Evolutionary conservation across 2,113 vertebrate species (phyloP).

Genomic region (Cynoglossus semilaevis): DNA sequence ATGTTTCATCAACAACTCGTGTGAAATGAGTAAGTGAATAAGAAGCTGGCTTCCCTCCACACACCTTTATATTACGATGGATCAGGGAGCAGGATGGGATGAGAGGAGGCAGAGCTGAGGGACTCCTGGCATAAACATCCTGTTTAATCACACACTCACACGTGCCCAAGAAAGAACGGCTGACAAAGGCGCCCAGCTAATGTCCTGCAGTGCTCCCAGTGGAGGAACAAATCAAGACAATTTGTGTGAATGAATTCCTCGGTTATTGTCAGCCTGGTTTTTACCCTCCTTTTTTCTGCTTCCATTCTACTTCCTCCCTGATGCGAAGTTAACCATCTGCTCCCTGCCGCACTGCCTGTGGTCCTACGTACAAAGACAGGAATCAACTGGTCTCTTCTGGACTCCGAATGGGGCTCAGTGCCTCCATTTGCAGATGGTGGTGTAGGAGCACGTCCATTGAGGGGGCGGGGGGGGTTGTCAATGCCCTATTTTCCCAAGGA

Average conservation of each 20-base stretch:
- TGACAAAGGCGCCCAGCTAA: slow-evolving; percentile 15
- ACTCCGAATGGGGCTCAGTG: slow-evolving; percentile 48
- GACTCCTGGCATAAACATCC: slow-evolving; percentile 38
- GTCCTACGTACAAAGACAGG: slow-evolving; percentile 53
- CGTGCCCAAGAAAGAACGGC: slow-evolving; percentile 26
- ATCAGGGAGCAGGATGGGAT: slow-evolving; percentile 32
- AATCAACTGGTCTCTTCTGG: slow-evolving; percentile 51
- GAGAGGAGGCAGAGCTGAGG: slow-evolving; percentile 25
- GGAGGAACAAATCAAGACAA: slow-evolving; percentile 43
- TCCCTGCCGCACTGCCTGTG: slow-evolving; percentile 52
- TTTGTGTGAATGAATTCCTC: slow-evolving; percentile 42
- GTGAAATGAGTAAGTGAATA: slow-evolving; percentile 24
- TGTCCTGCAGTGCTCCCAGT: slow-evolving; percentile 32
- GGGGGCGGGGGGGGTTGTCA: no score
- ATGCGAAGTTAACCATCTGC: slow-evolving; percentile 63
- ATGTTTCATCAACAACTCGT: slow-evolving; percentile 49
- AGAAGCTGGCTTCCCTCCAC: slow-evolving; percentile 42
- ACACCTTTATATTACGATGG: slow-evolving; percentile 39
- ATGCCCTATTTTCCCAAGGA: no score
- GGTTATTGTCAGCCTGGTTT: slow-evolving; percentile 13
- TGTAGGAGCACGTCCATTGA: slow-evolving; percentile 46
- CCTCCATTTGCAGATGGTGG: slow-evolving; percentile 45
- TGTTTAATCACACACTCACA: slow-evolving; percentile 43
- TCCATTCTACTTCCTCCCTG: slow-evolving; percentile 15
- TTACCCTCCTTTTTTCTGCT: background rate